Evolutionary conservation across 1,140 invertebrate species (phyloP), one percentile per base, ranked within the genome.

Genomic region (Brachionus asplanchnoidis): DNA sequence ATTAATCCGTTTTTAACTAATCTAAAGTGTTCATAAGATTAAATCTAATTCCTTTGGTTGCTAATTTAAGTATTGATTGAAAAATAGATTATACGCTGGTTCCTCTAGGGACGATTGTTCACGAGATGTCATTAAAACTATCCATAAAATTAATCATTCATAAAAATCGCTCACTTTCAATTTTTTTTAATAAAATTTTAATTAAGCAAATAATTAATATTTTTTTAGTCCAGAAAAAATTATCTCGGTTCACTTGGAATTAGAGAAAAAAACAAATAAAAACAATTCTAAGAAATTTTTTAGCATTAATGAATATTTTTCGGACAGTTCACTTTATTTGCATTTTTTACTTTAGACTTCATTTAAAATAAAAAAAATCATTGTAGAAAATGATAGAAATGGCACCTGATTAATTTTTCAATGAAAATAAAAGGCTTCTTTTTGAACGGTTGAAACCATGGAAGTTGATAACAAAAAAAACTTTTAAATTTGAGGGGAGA

Each of bases 91-190:
- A 9, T 60, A 60, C 53, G 20, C 53, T 60, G 53, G 53, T 20
- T 26, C 8, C 20, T 60, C 53, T 60, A 60, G 17, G 20, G 53
- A 60, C 53, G n/a, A 60, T 17, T 60, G 53, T 60, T 60, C 53
- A 60, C 53, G 53, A 60, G 17, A 60, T 60, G 53, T 60, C 53
- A 60, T 60, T 60, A 60, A 60, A 60, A 60, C 53, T 60, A 20
- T 60, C 53, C 53, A 60, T 60, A 60, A 60, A 60, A 60, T 60
- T 60, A 60, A 60, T 60, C 53, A 60, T 60, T 60, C 17, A 60
- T 60, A 60, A 60, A 60, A 60, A 60, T 60, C 53, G 53, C 53
- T 60, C 53, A 60, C 53, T 60, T 60, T 60, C 53, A 60, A 60
- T 20, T 60, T 46, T n/a, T 36, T 60, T 60, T 60, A 60, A 60